Conservation (phyloP, 2,888 invertebrate species). For the Tachina lurida region DNA sequence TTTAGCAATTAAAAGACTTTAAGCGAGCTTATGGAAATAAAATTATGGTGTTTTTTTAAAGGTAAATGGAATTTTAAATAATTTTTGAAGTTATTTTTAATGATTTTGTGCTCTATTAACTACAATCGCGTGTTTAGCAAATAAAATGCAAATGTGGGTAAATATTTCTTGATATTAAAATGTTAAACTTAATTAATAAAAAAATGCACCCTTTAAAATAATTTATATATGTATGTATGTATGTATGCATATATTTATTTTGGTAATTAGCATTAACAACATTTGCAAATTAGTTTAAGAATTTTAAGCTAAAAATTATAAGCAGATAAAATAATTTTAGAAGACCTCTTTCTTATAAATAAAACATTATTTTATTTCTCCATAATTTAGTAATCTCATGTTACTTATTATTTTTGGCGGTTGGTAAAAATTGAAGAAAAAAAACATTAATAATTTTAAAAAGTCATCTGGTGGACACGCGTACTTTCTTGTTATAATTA, state of each 20-base stretch:
- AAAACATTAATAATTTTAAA: not conserved
- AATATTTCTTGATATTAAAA: slow-evolving; percentile 28
- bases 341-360: slow-evolving; percentile 12
- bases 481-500: slow-evolving; percentile 71
- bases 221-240: too few relatives aligned
- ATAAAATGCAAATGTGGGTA: slow-evolving; percentile 58
- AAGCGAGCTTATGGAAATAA: slow-evolving; percentile 31
- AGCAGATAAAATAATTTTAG: not conserved
- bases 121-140: slow-evolving; percentile 55
- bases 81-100: slow-evolving; percentile 63
- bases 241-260: slow-evolving; percentile 3
- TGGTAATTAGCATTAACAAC: slow-evolving; percentile 50
- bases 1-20: slow-evolving; percentile 32
- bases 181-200: slow-evolving; percentile 34
- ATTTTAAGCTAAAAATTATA: slow-evolving; percentile 29
- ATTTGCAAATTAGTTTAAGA: slow-evolving; percentile 36
- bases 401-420: slow-evolving; percentile 5
- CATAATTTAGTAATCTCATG: slow-evolving; percentile 37
- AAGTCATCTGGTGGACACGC: slow-evolving; percentile 60
- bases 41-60: not conserved
- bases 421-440: not conserved
- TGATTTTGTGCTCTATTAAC: slow-evolving; percentile 70
- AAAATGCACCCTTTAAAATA: slow-evolving; percentile 48
- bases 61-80: slow-evolving; percentile 50
- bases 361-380: slow-evolving; percentile 16